Conservation (phyloP, 2,113 vertebrate genomes). For the Pseudorhombus dupliciocellatus region DNA sequence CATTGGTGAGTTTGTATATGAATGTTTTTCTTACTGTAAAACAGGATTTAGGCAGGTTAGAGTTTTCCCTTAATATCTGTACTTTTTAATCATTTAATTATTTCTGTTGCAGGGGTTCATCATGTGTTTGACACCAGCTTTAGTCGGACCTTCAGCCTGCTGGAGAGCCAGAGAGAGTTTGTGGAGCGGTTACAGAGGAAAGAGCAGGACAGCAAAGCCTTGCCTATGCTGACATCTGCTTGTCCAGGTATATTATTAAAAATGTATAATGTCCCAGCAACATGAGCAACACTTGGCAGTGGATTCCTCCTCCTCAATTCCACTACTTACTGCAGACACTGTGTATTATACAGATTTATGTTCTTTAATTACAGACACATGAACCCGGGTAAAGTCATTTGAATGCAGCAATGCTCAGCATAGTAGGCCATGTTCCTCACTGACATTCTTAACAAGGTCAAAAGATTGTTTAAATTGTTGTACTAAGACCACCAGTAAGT, state of each 20-base stretch:
- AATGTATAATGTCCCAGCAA: neutral
- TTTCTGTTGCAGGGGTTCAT: constrained; percentile 85
- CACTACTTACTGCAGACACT: too few relatives aligned
- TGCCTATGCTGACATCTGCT: constrained; percentile 92
- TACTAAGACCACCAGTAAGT: too few relatives aligned
- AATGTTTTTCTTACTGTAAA: neutral
- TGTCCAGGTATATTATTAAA: constrained; percentile 88
- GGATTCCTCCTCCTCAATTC: neutral
- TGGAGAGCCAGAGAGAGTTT: constrained; percentile 94
- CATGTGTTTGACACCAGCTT: constrained; percentile 93
- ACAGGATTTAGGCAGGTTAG: neutral
- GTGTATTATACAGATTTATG: too few relatives aligned
- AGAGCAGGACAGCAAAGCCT: constrained; percentile 75
- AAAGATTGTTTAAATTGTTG: too few relatives aligned
- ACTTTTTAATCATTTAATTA: neutral
- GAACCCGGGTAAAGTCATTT: too few relatives aligned
- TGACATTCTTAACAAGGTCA: too few relatives aligned
- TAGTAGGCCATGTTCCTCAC: too few relatives aligned
- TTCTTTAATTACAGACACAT: too few relatives aligned
- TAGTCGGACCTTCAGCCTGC: constrained; percentile 92
- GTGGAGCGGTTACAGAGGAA: constrained; percentile 85
- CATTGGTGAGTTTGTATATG: constrained; percentile 80
- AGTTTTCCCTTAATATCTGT: neutral
- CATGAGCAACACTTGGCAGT: neutral
- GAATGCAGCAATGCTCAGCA: too few relatives aligned